Percentiles rank a stretch among this genome's conserved stretches.
phyloP scores from a whole-genome alignment of 2,113 vertebrate species.

The human region DNA sequence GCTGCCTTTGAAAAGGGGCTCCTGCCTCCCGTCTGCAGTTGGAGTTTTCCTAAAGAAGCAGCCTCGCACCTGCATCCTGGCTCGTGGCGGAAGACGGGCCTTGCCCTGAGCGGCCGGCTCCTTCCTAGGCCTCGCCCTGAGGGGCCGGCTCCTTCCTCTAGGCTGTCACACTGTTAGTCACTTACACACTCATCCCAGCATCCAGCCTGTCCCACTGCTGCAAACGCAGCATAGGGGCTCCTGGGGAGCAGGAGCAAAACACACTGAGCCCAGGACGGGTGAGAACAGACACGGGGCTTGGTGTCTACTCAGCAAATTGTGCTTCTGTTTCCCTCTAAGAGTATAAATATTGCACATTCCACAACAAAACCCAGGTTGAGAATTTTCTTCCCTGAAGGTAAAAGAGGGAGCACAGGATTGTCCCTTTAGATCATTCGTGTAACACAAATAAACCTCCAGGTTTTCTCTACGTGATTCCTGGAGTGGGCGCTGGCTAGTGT shows the following conservation, averaged over 20 bases:
- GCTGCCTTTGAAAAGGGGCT: too few species aligned
- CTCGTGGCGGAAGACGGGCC: fast-evolving
- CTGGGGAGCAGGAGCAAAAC: fast-evolving
- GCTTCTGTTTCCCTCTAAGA: fast-evolving
- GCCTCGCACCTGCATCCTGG: fast-evolving
- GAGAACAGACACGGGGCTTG: fast-evolving
- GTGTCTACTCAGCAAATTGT: fast-evolving
- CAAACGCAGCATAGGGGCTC: fast-evolving
- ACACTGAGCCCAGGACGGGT: fast-evolving
- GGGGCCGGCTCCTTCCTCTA: fast-evolving
- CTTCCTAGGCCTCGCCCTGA: too few species aligned
- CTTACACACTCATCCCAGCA: fast-evolving
- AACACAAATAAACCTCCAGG: fast-evolving
- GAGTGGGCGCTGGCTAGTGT: fast-evolving
- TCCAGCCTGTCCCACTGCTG: fast-evolving
- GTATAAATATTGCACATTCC: fast-evolving
- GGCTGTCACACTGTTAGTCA: fast-evolving
- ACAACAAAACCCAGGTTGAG: fast-evolving
- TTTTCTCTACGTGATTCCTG: background rate
- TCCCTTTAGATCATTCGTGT: fast-evolving
- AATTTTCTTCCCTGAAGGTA: fast-evolving
- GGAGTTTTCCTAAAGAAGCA: too few species aligned
- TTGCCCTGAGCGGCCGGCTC: too few species aligned
- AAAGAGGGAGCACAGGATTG: fast-evolving
- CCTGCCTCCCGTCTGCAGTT: fast-evolving